These are phyloP conservation scores for Seladonia tumulorum DNA, from an alignment of 2,888 invertebrate species.

Conservation along the genomic window DNA sequence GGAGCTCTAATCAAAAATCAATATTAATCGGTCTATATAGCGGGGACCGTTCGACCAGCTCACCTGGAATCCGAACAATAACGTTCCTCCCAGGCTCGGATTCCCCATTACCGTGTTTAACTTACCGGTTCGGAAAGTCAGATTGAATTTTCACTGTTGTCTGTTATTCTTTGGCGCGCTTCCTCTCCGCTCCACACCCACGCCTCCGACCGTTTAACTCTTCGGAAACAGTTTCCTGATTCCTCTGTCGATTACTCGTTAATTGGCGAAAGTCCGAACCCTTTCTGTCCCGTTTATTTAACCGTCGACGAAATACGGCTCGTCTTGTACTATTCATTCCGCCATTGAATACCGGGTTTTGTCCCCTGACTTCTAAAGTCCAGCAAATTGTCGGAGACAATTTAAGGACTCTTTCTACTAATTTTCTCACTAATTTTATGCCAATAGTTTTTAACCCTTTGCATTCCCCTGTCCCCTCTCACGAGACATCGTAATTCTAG, in stretches of 20 bases:
- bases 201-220: not conserved
- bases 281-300: conserved; percentile 13
- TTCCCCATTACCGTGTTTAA: conserved; percentile 51
- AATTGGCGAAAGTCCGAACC: conserved; percentile 13
- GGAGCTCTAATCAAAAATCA: conserved; percentile 39
- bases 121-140: conserved; percentile 24
- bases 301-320: conserved; percentile 13
- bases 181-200: not conserved
- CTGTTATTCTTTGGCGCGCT: conserved; percentile 16
- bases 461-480: too few species aligned
- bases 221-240: not conserved
- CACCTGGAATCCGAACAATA: conserved; percentile 8
- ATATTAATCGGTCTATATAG: conserved; percentile 39
- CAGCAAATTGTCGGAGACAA: not conserved
- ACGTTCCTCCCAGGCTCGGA: conserved; percentile 20
- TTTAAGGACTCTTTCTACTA: too few species aligned
- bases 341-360: not conserved
- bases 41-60: not conserved
- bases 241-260: conserved; percentile 1
- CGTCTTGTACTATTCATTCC: not conserved
- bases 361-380: not conserved
- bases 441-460: too few species aligned
- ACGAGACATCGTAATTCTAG: too few species aligned
- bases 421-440: too few species aligned
- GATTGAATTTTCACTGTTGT: conserved; percentile 45